Percentiles rank a stretch among this genome's conserved stretches.
These are phyloP conservation scores for Drosophila kanekoi DNA, from an alignment of 2,888 invertebrate genomes.

Conservation along the genomic window DNA sequence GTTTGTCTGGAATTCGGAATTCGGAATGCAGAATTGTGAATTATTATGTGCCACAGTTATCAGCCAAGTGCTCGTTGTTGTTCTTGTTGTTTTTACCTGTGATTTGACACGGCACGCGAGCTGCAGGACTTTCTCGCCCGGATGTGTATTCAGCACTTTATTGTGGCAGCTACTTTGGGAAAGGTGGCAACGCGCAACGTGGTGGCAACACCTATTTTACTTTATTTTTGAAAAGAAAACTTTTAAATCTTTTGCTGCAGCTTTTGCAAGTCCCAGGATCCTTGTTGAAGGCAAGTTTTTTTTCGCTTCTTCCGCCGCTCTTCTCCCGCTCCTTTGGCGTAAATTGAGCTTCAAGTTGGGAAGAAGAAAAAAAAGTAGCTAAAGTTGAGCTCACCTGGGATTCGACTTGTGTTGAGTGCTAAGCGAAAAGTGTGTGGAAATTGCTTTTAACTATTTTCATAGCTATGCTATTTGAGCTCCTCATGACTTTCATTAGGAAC, in stretches of 20 bases:
- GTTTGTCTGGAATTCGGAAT: slow-evolving; percentile 36
- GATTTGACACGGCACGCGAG: slow-evolving; percentile 67
- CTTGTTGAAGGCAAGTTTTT: slow-evolving; percentile 32
- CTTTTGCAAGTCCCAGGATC: slow-evolving; percentile 26
- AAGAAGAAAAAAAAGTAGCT: slow-evolving; percentile 31
- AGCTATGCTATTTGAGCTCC: slow-evolving; percentile 30
- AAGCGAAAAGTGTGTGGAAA: slow-evolving; percentile 3
- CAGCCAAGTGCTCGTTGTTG: slow-evolving; percentile 38
- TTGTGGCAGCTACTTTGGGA: slow-evolving; percentile 21
- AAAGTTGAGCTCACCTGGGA: slow-evolving; percentile 48
- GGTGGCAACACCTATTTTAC: slow-evolving; percentile 30
- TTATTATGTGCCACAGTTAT: slow-evolving; percentile 70
- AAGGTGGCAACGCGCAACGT: slow-evolving; percentile 23
- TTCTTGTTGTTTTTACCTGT: slow-evolving; percentile 36
- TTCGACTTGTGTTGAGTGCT: slow-evolving; percentile 13
- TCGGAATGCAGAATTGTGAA: slow-evolving; percentile 55
- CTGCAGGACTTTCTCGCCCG: slow-evolving; percentile 32
- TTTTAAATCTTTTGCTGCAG: slow-evolving; percentile 66
- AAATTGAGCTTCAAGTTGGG: slow-evolving; percentile 58
- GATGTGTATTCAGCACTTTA: slow-evolving; percentile 15
- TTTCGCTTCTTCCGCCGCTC: background rate
- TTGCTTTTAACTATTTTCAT: slow-evolving; percentile 32
- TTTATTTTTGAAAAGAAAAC: slow-evolving; percentile 23
- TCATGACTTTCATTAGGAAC: slow-evolving; percentile 20
- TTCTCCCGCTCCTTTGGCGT: slow-evolving; percentile 33